Base-by-base conservation (phyloP, 2,888 invertebrate genomes). In the Chymomyza amoena region DNA sequence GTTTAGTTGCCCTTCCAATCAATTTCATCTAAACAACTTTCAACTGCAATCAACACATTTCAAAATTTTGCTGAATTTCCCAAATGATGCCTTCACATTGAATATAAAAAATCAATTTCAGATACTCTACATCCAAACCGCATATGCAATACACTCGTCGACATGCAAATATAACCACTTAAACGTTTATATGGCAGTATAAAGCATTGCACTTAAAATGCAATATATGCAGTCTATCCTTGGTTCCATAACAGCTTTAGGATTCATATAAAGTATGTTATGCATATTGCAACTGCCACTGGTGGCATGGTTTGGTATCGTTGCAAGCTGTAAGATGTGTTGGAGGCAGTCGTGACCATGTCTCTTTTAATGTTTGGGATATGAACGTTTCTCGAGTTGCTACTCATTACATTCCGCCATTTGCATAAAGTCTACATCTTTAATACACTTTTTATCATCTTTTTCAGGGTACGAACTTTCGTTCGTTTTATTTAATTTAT, bases 71-170 rank as follows among this genome's bases (percentile, higher is more conserved):
- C 50, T n/a, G 28, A 59, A 32, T 28, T 32, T 36, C 6, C 45
- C 67, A 65, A n/a, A 39, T 59, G 54, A 61, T 61, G 36, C 50
- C 20, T 65, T 61, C 18, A 64, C 80, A 81, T 79, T 81, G 72
- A 77, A 84, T 77, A 84, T 84, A 75, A 76, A 79, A 86, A 83
- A 81, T 83, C 86, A 79, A 86, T 86, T 83, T 76, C 73, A 77
- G 63, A 69, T 75, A 77, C 72, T 64, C 45, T 57, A 45, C 69
- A 73, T 66, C 70, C 67, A 39, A 6, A 62, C 68, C 68, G 39
- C 45, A 66, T 1, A 57, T 15, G 25, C 39, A 64, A 66, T 54
- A 62, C 57, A 36, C 52, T 52, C 56, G 67, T 61, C 60, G 57
- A 20, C 20, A 57, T 25, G 25, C 18, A 57, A 25, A 13, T 45